A percentile compares a stretch with the other conserved stretches of the same genome.
Evolutionary conservation across 2,113 vertebrate genomes (phyloP).

Genomic region (Nyctereutes procyonoides): DNA sequence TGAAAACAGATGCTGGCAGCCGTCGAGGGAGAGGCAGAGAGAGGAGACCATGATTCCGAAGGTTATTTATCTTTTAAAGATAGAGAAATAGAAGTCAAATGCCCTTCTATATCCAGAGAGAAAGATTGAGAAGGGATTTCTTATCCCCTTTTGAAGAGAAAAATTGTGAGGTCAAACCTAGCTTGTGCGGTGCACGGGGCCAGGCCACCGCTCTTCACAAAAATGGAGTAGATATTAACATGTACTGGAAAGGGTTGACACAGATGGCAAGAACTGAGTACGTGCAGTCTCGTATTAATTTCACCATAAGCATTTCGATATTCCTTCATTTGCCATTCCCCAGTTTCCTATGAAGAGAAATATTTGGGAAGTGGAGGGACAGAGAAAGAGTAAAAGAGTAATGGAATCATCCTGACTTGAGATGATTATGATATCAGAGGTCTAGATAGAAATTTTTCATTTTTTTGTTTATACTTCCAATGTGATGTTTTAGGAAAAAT

Average conservation of each 20-base stretch:
- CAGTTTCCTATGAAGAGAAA: slow-evolving; percentile 4
- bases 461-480: not conserved
- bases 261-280: not conserved
- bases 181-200: too few species aligned
- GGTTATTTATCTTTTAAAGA: slow-evolving; percentile 25
- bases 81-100: slow-evolving; percentile 26
- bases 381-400: not conserved
- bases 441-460: not conserved
- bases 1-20: slow-evolving; percentile 69
- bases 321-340: not conserved
- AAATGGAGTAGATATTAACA: not conserved
- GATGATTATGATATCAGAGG: not conserved
- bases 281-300: not conserved
- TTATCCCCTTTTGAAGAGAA: not conserved
- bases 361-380: not conserved
- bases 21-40: not conserved
- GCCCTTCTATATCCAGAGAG: not conserved
- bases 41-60: not conserved
- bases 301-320: not conserved
- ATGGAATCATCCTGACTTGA: not conserved
- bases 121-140: not conserved
- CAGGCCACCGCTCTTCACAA: not conserved
- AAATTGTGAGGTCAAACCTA: not conserved
- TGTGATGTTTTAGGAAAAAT: not conserved
- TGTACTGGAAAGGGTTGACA: not conserved